A percentile compares a stretch with the other conserved stretches of the same genome.
Conservation (phyloP, 2,797 vertebrate genomes). For the Pangasius djambal region DNA sequence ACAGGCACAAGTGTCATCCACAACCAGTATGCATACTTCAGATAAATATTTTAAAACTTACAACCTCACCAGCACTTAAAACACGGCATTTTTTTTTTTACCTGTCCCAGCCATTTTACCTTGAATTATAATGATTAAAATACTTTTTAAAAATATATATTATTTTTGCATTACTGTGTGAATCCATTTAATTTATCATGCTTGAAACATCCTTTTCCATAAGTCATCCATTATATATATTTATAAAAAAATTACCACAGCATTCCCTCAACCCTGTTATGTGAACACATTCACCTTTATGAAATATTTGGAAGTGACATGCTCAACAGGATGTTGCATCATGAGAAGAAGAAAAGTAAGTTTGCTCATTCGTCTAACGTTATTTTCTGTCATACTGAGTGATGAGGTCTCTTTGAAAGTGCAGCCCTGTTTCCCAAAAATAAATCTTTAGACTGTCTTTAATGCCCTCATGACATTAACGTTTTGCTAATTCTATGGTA, state of each 20-base stretch:
- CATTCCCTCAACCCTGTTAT: background rate
- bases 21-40: background rate
- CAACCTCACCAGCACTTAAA: background rate
- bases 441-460: background rate
- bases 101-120: background rate
- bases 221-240: background rate
- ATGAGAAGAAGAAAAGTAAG: background rate
- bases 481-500: background rate
- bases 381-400: background rate
- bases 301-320: background rate
- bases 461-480: background rate
- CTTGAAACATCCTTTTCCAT: background rate
- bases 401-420: background rate
- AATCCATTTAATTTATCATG: background rate
- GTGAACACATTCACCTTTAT: background rate
- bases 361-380: background rate
- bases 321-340: background rate
- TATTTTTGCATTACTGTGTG: background rate
- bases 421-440: background rate
- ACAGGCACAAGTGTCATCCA: background rate
- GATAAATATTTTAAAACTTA: background rate
- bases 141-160: background rate
- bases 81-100: background rate
- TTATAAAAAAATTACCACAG: background rate
- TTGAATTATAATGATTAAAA: background rate